Base-by-base conservation (phyloP, 2,113 vertebrate species). In the Cochlearius cochlearius region DNA sequence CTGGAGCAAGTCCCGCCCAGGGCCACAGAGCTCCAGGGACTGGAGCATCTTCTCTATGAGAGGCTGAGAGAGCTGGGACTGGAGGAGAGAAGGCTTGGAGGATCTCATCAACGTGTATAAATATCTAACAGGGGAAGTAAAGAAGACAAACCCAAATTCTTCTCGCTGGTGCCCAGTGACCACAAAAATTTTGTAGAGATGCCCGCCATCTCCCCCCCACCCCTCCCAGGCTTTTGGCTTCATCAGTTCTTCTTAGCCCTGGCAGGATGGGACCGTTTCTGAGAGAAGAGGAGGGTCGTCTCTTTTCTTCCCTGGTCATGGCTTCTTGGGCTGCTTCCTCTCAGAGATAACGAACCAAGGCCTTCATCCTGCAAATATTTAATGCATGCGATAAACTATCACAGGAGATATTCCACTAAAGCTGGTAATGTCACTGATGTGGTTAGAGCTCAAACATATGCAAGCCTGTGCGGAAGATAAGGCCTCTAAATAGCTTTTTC, bases 381-480 rank as follows among this genome's bases (percentile, higher is more conserved):
- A 34, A 34, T 2, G 2, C 4, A 5, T 26, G 27, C 0, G 8
- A 76, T 30, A 69, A 86, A 45, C 19, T n/a, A 30, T 12, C 36
- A 45, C 49, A 83, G 11, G 38, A 55, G 27, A 69, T 45, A 69
- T 5, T 79, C 49, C 38, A 18, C 9, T n/a, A 27, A 74, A 76
- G 72, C 36, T 23, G n/a, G 47, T 25, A 39, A 53, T 9, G 50
- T 45, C 67, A 53, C 50, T 92, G 83, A 74, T 89, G 76, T 59
- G 68, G 72, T 77, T 62, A 74, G 63, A 76, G 45, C 53, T 60
- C 55, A 45, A 71, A 75, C 19, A 30, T 20, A 73, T 12, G 25
- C 53, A 52, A 36, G 79, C 1, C 0, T 8, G 2, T 30, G 59
- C 0, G 0, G 63, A 81, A 66, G 76, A 92, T 53, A 79, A 86